Base-by-base conservation (phyloP, 2,888 invertebrate species). In the Amorpha juglandis region DNA sequence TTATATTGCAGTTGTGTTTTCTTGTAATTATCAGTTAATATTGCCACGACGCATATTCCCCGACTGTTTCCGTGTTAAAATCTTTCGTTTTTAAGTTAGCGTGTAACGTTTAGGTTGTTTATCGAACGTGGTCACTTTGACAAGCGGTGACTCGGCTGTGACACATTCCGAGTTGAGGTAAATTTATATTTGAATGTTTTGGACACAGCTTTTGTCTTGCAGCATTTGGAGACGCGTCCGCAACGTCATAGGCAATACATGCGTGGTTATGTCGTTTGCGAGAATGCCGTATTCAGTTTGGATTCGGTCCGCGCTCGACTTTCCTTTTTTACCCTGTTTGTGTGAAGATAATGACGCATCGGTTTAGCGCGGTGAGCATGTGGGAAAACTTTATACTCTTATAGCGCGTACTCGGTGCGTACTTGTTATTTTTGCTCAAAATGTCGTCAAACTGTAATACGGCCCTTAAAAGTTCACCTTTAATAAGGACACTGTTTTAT, bases 81-180 rank as follows among this genome's bases (percentile, higher is more conserved):
- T 71, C 69, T 68, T n/a, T 68, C 74, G 69, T 74, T 80, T 81
- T 75, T 76, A 78, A 78, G 80, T 83, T 78, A 81, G 72, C 74
- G 74, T 77, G 67, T 74, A 71, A 69, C 76, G 78, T 76, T 80
- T 86, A 91, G 90, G 90, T 91, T 91, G 90, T 89, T 83, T 85
- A 85, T 83, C 88, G 89, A 92, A 91, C 91, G 91, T 92, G 92
- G 92, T 92, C 84, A 80, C 75, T 86, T 84, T 89, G 90, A 89
- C 90, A 90, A 85, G 82, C 85, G 77, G 81, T 82, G 81, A 80
- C 81, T 82, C 79, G 78, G 75, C 83, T 84, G 83, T 87, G 88
- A 86, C 88, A 88, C 83, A 87, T 83, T 72, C 74, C 78, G 83
- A 76, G 69, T 80, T 76, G 82, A 86, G 86, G 85, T 89, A 87